Conservation (phyloP, 2,797 vertebrate genomes). For the Amphiprion clarkii region DNA sequence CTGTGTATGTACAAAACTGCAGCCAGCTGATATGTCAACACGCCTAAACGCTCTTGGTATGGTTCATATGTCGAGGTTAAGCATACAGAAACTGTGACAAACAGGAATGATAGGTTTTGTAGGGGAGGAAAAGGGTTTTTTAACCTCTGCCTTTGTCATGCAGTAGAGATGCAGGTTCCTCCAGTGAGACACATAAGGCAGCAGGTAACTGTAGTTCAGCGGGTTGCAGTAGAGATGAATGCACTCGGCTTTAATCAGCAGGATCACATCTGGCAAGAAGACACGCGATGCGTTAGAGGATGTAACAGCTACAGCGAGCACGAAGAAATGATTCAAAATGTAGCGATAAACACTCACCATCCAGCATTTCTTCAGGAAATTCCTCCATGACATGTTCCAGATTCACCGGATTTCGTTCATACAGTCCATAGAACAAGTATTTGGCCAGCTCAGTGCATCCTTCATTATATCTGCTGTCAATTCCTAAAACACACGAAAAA, state of each 20-base stretch:
- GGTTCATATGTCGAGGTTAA: background rate
- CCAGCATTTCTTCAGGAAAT: conserved; percentile 96
- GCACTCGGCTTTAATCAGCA: conserved; percentile 93
- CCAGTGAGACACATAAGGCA: conserved; percentile 95
- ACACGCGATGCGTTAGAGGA: conserved; percentile 5
- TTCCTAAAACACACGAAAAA: conserved; percentile 82
- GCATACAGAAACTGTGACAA: background rate
- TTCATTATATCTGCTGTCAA: conserved; percentile 97
- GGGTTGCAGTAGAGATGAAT: conserved; percentile 99
- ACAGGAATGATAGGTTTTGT: background rate
- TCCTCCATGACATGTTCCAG: conserved; percentile 86
- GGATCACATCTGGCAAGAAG: conserved; percentile 90
- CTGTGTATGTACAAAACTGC: background rate
- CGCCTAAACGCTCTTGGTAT: conserved; percentile 2
- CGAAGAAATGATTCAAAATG: background rate
- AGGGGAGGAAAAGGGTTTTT: background rate
- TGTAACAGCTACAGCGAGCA: background rate
- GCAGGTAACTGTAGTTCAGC: conserved; percentile 92
- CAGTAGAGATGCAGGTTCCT: conserved; percentile 97
- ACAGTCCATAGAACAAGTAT: conserved; percentile 94
- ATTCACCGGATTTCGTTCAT: conserved; percentile 88
- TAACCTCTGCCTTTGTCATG: conserved; percentile 94
- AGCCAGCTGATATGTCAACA: background rate
- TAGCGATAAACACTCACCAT: conserved; percentile 85
- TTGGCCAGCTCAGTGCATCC: conserved; percentile 96